phyloP scores from a whole-genome alignment of 2,797 vertebrate species.

The Danio aesculapii region DNA sequence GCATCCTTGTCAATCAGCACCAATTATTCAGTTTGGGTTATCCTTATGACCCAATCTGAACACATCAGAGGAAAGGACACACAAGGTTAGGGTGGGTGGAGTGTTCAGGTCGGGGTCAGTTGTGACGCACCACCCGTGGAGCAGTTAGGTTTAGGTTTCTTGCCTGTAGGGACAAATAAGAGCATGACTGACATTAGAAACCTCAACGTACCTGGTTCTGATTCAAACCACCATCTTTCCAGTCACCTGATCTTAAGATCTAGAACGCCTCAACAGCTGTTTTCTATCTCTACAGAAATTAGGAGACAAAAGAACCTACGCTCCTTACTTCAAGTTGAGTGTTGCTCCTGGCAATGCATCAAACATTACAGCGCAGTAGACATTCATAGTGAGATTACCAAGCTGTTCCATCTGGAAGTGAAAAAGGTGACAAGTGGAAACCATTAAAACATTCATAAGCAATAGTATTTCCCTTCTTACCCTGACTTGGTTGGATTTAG shows the following conservation, averaged over 20 bases:
- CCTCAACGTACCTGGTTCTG: conserved; percentile 16
- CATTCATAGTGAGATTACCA: not conserved
- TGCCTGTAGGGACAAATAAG: conserved; percentile 2
- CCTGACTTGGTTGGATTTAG: conserved; percentile 3
- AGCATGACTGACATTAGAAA: conserved; percentile 32
- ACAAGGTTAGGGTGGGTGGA: not conserved
- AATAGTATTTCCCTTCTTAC: not conserved
- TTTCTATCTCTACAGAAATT: not conserved
- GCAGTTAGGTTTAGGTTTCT: conserved; percentile 24
- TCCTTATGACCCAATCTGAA: conserved; percentile 5
- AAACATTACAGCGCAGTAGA: not conserved
- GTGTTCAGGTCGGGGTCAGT: not conserved
- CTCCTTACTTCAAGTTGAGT: conserved; percentile 5
- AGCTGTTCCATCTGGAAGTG: not conserved
- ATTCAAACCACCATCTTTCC: not conserved
- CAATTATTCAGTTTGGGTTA: not conserved
- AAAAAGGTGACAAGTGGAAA: conserved; percentile 17
- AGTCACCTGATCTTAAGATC: conserved; percentile 12
- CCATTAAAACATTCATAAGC: not conserved
- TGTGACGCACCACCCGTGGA: not conserved
- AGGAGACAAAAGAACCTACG: not conserved
- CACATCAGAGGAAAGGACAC: not conserved
- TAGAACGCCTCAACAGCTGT: conserved; percentile 16
- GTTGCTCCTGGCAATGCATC: conserved; percentile 10
- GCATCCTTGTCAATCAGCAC: not conserved